Evolutionary conservation across 2,888 invertebrate species (phyloP).

Genomic region (Pristionchus exspectatus): DNA sequence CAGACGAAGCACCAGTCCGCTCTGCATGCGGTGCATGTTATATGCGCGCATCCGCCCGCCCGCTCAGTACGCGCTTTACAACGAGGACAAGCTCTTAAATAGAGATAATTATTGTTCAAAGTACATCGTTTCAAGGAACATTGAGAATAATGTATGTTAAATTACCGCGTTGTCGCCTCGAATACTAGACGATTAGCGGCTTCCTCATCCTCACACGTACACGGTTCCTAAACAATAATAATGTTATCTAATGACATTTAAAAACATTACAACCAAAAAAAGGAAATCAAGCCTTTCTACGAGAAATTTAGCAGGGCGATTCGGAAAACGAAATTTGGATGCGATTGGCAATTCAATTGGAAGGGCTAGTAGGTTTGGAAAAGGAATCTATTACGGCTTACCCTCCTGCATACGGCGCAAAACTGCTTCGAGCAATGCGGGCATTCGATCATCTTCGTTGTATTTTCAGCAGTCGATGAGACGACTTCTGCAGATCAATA

Average conservation of each 20-base stretch:
- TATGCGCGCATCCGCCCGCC: conserved; percentile 76
- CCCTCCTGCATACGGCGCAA: conserved; percentile 31
- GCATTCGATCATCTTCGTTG: neutral
- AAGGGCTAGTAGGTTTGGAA: too few relatives aligned
- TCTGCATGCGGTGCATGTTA: conserved; percentile 71
- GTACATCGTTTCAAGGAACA: too few relatives aligned
- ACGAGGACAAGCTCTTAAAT: conserved; percentile 68
- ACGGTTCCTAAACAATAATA: conserved; percentile 2
- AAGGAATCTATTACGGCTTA: neutral
- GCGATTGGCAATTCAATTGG: too few relatives aligned
- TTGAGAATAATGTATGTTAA: neutral
- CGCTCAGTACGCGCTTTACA: conserved; percentile 71
- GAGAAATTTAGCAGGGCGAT: too few relatives aligned
- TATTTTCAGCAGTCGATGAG: neutral
- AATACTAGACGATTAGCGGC: neutral
- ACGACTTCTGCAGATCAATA: neutral
- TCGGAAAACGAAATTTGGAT: too few relatives aligned
- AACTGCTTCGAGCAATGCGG: conserved; percentile 10
- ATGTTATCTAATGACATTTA: neutral
- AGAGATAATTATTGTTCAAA: too few relatives aligned
- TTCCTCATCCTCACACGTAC: conserved; percentile 38
- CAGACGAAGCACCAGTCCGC: conserved; percentile 74
- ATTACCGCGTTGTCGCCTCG: conserved; percentile 44
- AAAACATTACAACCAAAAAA: too few relatives aligned
- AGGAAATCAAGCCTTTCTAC: too few relatives aligned